A percentile compares a stretch with the other conserved stretches of the same genome.
These are phyloP conservation scores for Trematomus loennbergii DNA, from an alignment of 2,113 vertebrate species.

Conservation along the genomic window DNA sequence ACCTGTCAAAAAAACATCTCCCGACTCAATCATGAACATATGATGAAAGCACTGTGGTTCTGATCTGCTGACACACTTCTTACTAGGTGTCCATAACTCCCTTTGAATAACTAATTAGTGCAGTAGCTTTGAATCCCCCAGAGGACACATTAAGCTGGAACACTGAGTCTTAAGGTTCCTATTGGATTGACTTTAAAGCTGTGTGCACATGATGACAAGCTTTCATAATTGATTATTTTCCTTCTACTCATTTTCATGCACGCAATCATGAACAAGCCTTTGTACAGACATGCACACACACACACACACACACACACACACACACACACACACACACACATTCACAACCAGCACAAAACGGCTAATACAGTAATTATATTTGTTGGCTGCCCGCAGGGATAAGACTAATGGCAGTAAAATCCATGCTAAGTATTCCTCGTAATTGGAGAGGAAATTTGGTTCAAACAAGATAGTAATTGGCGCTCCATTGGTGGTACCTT, in stretches of 20 bases:
- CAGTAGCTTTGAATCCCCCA: conserved; percentile 36
- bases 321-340: conserved; percentile 54
- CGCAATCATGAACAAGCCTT: conserved; percentile 34
- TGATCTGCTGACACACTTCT: conserved; percentile 51
- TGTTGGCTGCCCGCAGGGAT: conserved; percentile 65
- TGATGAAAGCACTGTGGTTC: conserved; percentile 21
- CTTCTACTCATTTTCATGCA: conserved; percentile 10
- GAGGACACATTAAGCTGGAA: conserved; percentile 58
- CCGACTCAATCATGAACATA: conserved; percentile 8
- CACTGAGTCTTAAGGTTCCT: conserved; percentile 32
- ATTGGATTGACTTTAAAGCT: conserved; percentile 52
- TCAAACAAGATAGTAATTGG: conserved; percentile 55
- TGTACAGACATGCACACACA: conserved; percentile 12
- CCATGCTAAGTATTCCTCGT: conserved; percentile 54
- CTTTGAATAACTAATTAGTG: conserved; percentile 54
- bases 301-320: conserved; percentile 71
- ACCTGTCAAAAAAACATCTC: not conserved
- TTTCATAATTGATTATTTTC: conserved; percentile 62
- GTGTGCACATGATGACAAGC: conserved; percentile 48
- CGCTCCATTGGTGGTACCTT: conserved; percentile 12
- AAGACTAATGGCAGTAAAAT: conserved; percentile 66
- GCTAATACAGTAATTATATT: conserved; percentile 71
- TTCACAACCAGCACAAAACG: conserved; percentile 35
- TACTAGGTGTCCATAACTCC: conserved; percentile 37
- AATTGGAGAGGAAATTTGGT: conserved; percentile 56